Percentiles rank a stretch among this genome's conserved stretches.
Conservation (phyloP, 2,113 vertebrate genomes). For the Morone chrysops region DNA sequence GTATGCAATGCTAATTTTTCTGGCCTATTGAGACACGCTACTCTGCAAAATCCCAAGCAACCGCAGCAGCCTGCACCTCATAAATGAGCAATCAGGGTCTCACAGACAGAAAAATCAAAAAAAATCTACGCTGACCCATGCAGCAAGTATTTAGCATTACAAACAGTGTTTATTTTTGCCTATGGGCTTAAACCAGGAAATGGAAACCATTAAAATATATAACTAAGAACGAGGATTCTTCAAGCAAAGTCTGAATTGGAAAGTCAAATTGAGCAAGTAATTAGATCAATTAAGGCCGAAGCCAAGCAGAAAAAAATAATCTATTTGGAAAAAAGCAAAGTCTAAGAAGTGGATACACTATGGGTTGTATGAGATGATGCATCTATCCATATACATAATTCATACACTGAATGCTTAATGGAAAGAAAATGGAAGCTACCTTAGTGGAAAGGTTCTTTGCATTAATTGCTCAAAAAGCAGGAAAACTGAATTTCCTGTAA, state of each 20-base stretch:
- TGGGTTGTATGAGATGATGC: background rate
- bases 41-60: slow-evolving; percentile 25
- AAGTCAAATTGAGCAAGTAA: slow-evolving; percentile 66
- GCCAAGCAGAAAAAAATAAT: slow-evolving; percentile 12
- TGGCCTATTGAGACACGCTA: slow-evolving; percentile 25
- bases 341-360: background rate
- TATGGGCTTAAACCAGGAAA: slow-evolving; percentile 38
- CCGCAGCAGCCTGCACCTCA: slow-evolving; percentile 28
- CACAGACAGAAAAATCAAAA: background rate
- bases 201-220: slow-evolving; percentile 55
- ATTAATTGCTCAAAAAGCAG: background rate
- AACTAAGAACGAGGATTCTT: slow-evolving; percentile 39
- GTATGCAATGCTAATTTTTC: slow-evolving; percentile 34
- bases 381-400: slow-evolving; percentile 3
- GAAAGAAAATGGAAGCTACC: background rate
- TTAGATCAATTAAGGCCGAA: slow-evolving; percentile 57
- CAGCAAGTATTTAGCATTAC: slow-evolving; percentile 59
- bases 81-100: slow-evolving; percentile 47
- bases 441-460: background rate
- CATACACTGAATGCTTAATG: background rate
- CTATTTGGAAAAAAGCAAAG: background rate
- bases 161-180: slow-evolving; percentile 64
- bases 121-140: slow-evolving; percentile 20
- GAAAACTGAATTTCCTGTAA: background rate
- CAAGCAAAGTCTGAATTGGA: slow-evolving; percentile 36